Evolutionary conservation across 2,888 invertebrate genomes (phyloP).

Genomic region (Tenodera sinensis): DNA sequence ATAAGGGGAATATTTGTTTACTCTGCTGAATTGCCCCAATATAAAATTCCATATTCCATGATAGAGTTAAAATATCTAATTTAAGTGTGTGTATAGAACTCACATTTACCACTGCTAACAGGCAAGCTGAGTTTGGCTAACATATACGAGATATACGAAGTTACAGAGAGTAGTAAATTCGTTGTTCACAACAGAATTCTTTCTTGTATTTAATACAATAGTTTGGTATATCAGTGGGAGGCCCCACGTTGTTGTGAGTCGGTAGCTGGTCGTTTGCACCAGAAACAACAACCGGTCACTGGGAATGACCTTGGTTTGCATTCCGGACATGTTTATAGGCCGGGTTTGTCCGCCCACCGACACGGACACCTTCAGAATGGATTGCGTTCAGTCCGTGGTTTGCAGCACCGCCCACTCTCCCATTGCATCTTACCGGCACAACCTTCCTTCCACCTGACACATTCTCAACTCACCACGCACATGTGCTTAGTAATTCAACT

Average conservation of each 20-base stretch:
- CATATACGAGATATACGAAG: too few relatives aligned
- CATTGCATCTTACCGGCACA: too few relatives aligned
- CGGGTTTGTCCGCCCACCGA: neutral
- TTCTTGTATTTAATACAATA: too few relatives aligned
- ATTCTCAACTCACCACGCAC: neutral
- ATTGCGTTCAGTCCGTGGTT: neutral
- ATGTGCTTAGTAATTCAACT: neutral
- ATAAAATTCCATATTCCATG: too few relatives aligned
- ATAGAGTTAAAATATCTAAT: too few relatives aligned
- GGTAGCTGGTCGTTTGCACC: neutral
- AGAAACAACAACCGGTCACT: neutral
- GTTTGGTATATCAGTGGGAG: neutral
- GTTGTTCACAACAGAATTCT: too few relatives aligned
- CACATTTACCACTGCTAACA: too few relatives aligned
- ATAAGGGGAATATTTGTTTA: too few relatives aligned
- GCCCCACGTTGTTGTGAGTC: neutral
- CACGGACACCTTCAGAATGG: neutral
- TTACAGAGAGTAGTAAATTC: too few relatives aligned
- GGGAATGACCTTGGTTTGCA: neutral
- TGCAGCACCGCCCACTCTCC: neutral
- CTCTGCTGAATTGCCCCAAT: too few relatives aligned
- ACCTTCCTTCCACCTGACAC: neutral
- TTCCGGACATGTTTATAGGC: neutral
- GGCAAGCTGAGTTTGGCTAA: too few relatives aligned
- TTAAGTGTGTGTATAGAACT: too few relatives aligned